Conservation (phyloP, 2,888 invertebrate genomes). For the Prosopocoilus inquinatus region DNA sequence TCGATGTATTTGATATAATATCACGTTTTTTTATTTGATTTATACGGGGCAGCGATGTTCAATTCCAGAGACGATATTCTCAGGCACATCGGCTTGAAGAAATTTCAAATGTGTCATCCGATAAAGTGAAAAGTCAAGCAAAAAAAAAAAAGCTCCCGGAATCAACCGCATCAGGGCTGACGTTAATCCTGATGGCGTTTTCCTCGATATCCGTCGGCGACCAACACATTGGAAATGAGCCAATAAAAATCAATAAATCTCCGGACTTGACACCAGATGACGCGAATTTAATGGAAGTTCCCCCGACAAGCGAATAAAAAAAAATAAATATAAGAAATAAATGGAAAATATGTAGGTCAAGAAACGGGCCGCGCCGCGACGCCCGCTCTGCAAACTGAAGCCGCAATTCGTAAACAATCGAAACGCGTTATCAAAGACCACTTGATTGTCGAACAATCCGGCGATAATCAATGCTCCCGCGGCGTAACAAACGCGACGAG, state of each 20-base stretch:
- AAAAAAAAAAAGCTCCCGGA: neutral
- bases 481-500: too few species aligned
- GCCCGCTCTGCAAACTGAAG: neutral
- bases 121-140: neutral
- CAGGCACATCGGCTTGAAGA: neutral
- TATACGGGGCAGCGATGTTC: too few species aligned
- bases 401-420: neutral
- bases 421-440: neutral
- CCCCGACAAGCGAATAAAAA: neutral
- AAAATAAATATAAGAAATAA: neutral
- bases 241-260: constrained; percentile 10
- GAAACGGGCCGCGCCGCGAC: too few species aligned
- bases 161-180: neutral
- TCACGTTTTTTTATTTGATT: too few species aligned
- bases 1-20: too few species aligned
- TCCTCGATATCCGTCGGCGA: neutral
- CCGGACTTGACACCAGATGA: constrained; percentile 1
- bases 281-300: constrained; percentile 5
- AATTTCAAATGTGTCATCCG: neutral
- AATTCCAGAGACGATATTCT: too few species aligned
- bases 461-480: too few species aligned
- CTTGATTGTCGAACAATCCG: too few species aligned
- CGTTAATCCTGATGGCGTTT: constrained; percentile 1
- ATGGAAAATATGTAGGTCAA: too few species aligned
- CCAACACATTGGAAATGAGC: constrained; percentile 7